These are phyloP conservation scores for Notolepis coatsorum DNA, from an alignment of 2,797 vertebrate genomes.

Conservation along the genomic window DNA sequence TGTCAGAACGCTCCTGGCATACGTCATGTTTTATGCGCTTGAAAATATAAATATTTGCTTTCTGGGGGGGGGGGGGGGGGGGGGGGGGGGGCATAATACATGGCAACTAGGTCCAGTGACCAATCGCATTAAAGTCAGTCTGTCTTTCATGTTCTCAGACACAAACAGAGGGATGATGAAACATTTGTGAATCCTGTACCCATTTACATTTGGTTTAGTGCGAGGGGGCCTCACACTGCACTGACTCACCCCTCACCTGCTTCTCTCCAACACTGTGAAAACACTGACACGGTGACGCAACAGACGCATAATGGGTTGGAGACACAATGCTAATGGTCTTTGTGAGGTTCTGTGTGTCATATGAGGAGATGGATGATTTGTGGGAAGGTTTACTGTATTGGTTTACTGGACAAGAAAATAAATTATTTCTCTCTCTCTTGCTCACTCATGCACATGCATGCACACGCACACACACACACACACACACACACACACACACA, in stretches of 20 bases:
- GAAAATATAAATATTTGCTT: constrained; percentile 46
- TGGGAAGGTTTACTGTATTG: neutral
- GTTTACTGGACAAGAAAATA: neutral
- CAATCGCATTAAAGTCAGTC: constrained; percentile 13
- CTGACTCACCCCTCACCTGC: constrained; percentile 9
- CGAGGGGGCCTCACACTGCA: neutral
- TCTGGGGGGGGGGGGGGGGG: neutral
- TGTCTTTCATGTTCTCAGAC: constrained; percentile 26
- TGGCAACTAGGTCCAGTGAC: constrained; percentile 14
- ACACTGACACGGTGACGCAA: constrained; percentile 2
- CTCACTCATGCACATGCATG: neutral
- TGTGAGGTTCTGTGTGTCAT: neutral
- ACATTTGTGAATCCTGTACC: constrained; percentile 38
- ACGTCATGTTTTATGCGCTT: constrained; percentile 27
- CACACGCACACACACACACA: neutral
- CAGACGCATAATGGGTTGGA: neutral
- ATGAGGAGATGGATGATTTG: neutral
- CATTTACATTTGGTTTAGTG: constrained; percentile 14
- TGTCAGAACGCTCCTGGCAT: constrained; percentile 26
- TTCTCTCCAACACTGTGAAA: neutral
- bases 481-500: neutral
- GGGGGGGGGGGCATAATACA: neutral
- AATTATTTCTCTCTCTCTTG: neutral
- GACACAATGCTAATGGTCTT: neutral
- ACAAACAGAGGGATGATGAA: constrained; percentile 24